Evolutionary conservation across 2,113 vertebrate genomes (phyloP), one percentile per base, ranked within the genome.

Genomic region (human): DNA sequence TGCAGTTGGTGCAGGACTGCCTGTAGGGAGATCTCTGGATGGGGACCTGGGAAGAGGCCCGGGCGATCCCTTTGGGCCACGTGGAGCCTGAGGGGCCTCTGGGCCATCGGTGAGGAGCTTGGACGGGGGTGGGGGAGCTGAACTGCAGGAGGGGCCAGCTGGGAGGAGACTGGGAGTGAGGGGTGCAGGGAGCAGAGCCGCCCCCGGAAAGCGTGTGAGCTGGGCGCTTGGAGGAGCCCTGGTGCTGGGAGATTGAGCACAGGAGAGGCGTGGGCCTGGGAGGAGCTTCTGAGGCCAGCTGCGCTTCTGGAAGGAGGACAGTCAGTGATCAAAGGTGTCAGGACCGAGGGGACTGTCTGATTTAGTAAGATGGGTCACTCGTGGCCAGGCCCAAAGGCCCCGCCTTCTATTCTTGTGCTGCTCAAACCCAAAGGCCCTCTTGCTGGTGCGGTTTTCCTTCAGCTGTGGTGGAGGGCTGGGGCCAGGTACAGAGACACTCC

Each of bases 101-200:
- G 64, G 27, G 40, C 6, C 3, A 0, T 30, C 2, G 22, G 64
- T 20, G 30, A 16, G 17, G 35, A 17, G 35, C 45, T 23, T 5
- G 38, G 70, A 11, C 4, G n/a, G 70, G 17, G 18, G 0, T 0
- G 38, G 61, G 11, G 17, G 20, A 22, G 6, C 52, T 64, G 27
- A 64, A 27, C 61, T 64, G 61, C 5, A 6, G 61, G 61, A 64
- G 61, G 61, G 27, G 27, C 61, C 61, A 64, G 61, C 27, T 32
- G 61, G 27, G 27, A 64, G 61, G 61, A 32, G 61, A 14, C 27
- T 14, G 61, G 61, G 61, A 64, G 61, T 25, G 55, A 23, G 48
- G 52, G 1, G 0, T 1, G 1, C 1, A 3, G 45, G 52, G 55
- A 40, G 25, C 70, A 20, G 35, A 0, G 3, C 6, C 8, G 8